phyloP scores from a whole-genome alignment of 2,113 vertebrate genomes.

The Megaceryle torquata region DNA sequence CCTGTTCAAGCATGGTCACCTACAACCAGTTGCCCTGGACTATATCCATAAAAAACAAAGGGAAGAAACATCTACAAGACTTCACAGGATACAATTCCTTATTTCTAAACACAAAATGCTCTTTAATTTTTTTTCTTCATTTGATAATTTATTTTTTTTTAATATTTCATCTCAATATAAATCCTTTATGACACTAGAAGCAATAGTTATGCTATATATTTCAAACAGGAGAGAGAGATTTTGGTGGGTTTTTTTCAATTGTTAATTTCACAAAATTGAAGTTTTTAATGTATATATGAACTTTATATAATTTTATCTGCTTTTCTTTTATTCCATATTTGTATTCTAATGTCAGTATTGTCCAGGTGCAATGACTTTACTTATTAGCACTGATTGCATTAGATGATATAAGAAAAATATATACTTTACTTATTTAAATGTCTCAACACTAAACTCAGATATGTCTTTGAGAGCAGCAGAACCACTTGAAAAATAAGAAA shows the following conservation, averaged over 20 bases:
- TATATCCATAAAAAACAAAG: background rate
- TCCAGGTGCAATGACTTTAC: background rate
- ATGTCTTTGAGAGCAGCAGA: background rate
- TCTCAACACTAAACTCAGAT: background rate
- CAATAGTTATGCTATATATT: background rate
- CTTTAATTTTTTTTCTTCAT: background rate
- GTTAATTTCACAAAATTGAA: background rate
- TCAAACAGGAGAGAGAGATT: accelerated
- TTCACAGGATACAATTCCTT: background rate
- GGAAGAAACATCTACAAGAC: background rate
- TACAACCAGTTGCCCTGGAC: background rate
- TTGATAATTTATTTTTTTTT: background rate
- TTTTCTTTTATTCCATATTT: background rate
- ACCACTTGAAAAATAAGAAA: background rate
- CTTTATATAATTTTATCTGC: accelerated
- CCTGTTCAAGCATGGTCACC: accelerated
- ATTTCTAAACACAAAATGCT: background rate
- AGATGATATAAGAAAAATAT: background rate
- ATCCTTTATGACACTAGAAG: background rate
- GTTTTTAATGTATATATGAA: background rate
- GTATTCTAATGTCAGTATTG: background rate
- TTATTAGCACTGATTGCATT: background rate
- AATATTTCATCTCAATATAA: background rate
- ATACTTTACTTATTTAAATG: background rate
- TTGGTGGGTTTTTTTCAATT: accelerated